Base-by-base conservation (phyloP, 2,797 vertebrate genomes). In the Myiothlypis chrysogaster region DNA sequence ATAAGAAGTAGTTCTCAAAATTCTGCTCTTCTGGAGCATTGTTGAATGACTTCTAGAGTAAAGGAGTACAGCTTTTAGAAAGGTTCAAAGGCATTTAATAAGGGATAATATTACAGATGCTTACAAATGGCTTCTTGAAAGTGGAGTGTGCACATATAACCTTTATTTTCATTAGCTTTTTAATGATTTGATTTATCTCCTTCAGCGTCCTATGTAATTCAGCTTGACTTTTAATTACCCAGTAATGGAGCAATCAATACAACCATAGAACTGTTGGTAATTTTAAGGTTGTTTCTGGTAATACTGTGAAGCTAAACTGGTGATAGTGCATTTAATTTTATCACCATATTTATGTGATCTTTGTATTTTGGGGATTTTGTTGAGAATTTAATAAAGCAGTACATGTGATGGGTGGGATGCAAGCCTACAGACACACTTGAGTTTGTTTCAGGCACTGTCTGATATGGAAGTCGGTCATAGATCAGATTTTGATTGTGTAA, bases 151-250 rank as follows among this genome's bases (percentile, higher is more conserved):
- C 76, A 61, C 0, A 3, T 57, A 52, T 46, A 87, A 88, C 55
- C 61, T 92, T 93, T 75, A 78, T 94, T 94, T 94, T 91, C 64
- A 60, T 96, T 87, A 68, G 28, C 60, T 41, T 89, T 90, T 78
- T 81, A 86, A 68, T 91, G 55, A 56, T 93, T 89, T 9, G 6
- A n/a, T 94, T 87, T 83, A n/a, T 91, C 43, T 95, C 44, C 32
- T 92, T 68, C 34, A 52, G 57, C 35, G 83, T 87, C 27, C 22
- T 35, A 1, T 91, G 49, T 71, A 82, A 84, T 94, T 95, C 49
- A 83, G 47, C 49, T 89, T 87, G 79, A 47, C 61, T 93, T 96
- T 77, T 91, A 90, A 89, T 94, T 92, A 87, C 22, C 22, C 28
- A 34, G 50, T 90, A 81, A 85, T 52, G 65, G 55, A 88, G 34